Evolutionary conservation across 1,140 invertebrate genomes (phyloP).

Genomic region (Tigriopus japonicus): DNA sequence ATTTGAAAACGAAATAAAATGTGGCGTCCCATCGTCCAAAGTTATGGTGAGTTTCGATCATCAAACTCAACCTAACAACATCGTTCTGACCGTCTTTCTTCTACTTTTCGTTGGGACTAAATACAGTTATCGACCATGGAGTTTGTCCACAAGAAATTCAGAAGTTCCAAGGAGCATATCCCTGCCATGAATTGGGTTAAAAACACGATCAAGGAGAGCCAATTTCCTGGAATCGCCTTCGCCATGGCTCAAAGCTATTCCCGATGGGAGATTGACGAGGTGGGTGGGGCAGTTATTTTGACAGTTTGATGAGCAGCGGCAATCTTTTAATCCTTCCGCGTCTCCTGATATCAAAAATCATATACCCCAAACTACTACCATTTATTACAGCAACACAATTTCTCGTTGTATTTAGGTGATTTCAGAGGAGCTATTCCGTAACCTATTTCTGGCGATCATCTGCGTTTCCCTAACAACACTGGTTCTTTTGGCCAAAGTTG

Average conservation of each 20-base stretch:
- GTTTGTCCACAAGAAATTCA: conserved; percentile 1
- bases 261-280: conserved; percentile 53
- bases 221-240: conserved; percentile 36
- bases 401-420: no score
- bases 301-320: conserved; percentile 18
- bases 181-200: conserved; percentile 48
- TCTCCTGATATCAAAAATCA: conserved; percentile 49
- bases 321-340: conserved; percentile 40
- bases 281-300: conserved; percentile 46
- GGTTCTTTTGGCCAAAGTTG: conserved; percentile 54
- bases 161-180: conserved; percentile 28
- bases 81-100: not conserved
- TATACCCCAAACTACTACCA: no score
- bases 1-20: not conserved
- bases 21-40: not conserved
- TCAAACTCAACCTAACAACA: not conserved
- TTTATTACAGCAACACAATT: no score
- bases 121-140: conserved; percentile 15
- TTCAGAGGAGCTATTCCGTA: conserved; percentile 46
- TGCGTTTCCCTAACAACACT: conserved; percentile 62
- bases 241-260: conserved; percentile 42
- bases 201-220: conserved; percentile 30
- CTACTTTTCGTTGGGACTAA: not conserved
- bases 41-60: not conserved
- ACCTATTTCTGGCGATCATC: conserved; percentile 50